Evolutionary conservation across 2,113 vertebrate species (phyloP).

Genomic region (Cheirogaleus medius): DNA sequence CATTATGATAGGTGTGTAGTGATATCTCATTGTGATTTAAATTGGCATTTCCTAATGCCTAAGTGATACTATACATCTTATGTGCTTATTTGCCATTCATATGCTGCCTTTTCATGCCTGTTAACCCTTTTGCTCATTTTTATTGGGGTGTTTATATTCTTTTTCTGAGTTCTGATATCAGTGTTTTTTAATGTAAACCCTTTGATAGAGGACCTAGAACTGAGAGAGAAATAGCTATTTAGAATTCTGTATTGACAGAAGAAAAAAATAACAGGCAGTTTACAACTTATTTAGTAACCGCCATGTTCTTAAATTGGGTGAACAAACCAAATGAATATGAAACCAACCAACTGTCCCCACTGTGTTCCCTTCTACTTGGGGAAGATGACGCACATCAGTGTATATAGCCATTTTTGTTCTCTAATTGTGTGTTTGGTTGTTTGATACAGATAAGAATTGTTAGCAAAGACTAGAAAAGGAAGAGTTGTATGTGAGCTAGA

Average conservation of each 20-base stretch:
- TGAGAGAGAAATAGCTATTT: slow-evolving; percentile 21
- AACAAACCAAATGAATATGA: not conserved
- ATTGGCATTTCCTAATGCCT: not conserved
- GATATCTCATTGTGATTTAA: not conserved
- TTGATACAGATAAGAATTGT: not conserved
- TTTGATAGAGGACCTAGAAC: not conserved
- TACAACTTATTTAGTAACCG: not conserved
- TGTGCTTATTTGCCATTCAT: not conserved
- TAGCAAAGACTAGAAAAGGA: not conserved
- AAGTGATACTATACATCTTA: not conserved
- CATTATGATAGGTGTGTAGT: no score
- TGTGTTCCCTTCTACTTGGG: not conserved
- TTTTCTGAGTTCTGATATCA: not conserved
- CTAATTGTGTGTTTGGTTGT: slow-evolving; percentile 1
- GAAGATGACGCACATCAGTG: not conserved
- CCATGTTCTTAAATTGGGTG: not conserved
- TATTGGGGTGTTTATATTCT: not conserved
- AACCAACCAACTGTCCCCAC: not conserved
- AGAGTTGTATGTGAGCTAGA: not conserved
- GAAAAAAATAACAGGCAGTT: not conserved
- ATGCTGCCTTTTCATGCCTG: not conserved
- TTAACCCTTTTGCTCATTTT: not conserved
- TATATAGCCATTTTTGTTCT: not conserved
- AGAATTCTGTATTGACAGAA: not conserved
- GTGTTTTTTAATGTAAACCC: not conserved